Evolutionary conservation across 2,113 vertebrate genomes (phyloP).

Genomic region (Rattus norvegicus): GRCr8 NC_086033.1:47217501-47218000

Average conservation of each 20-base stretch:
- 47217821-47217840: not conserved
- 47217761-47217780: not conserved
- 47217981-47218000: not conserved
- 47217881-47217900: not conserved
- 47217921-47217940: not conserved
- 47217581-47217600: too few species aligned
- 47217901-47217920: not conserved
- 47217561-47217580: too few species aligned
- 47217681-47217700: not conserved
- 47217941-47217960: not conserved
- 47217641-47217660: not conserved
- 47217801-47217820: not conserved
- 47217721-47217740: not conserved
- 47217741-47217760: not conserved
- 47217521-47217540: too few species aligned
- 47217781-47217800: not conserved
- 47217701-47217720: not conserved
- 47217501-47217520: too few species aligned
- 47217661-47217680: not conserved
- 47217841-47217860: not conserved
- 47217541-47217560: too few species aligned
- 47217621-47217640: too few species aligned
- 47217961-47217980: not conserved
- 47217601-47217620: too few species aligned
- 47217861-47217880: not conserved